A percentile compares a stretch with the other conserved stretches of the same genome.
Evolutionary conservation across 2,888 invertebrate species (phyloP).

Genomic region (Eudasyphora cyanicolor): DNA sequence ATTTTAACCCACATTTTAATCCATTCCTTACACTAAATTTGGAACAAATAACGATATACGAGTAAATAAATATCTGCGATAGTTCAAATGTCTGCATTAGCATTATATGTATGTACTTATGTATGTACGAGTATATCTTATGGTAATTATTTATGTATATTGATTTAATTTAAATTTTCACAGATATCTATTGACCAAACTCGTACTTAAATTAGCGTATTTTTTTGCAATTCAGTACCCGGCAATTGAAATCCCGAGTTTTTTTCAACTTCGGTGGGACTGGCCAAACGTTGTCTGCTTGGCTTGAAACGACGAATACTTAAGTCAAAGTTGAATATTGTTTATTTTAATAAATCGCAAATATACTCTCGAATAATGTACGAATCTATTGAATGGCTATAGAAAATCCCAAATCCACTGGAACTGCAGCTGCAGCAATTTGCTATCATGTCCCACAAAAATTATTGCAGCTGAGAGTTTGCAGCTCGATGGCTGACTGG

Average conservation of each 20-base stretch:
- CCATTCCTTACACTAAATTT: background rate
- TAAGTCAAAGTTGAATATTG: conserved; percentile 62
- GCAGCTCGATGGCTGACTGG: background rate
- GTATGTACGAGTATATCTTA: too few species aligned
- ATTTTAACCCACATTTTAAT: conserved; percentile 14
- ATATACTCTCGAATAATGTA: conserved; percentile 52
- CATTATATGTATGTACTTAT: background rate
- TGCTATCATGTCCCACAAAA: conserved; percentile 62
- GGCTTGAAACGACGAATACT: too few species aligned
- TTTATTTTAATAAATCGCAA: conserved; percentile 56
- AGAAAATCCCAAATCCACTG: conserved; percentile 10
- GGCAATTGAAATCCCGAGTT: conserved; percentile 42
- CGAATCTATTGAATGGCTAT: background rate
- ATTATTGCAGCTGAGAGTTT: conserved; percentile 57
- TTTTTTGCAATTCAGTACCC: background rate
- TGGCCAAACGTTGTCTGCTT: background rate
- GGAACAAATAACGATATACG: too few species aligned
- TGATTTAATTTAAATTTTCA: conserved; percentile 24
- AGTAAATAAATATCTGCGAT: too few species aligned
- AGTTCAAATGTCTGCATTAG: too few species aligned
- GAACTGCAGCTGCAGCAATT: conserved; percentile 62
- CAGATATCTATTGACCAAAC: conserved; percentile 18
- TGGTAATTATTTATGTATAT: too few species aligned
- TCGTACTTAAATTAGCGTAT: conserved; percentile 10
- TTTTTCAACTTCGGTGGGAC: too few species aligned